phyloP scores from a whole-genome alignment of 1,140 invertebrate genomes.

The Bombus haemorrhoidalis region DNA sequence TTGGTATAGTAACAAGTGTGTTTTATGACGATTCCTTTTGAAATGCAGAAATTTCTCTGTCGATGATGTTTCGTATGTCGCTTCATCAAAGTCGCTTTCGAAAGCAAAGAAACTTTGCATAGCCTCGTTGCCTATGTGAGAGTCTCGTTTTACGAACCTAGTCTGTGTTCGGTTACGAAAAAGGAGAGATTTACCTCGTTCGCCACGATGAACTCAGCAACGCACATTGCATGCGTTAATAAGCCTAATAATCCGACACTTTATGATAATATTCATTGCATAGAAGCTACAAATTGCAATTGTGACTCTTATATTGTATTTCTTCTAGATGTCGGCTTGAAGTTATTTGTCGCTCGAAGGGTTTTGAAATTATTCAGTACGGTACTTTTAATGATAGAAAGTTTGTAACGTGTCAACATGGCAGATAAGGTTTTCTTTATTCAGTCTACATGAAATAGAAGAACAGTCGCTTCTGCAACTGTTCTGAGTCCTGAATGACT shows the following conservation, averaged over 20 bases:
- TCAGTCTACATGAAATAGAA: not conserved
- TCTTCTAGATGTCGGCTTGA: not conserved
- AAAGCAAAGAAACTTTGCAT: slow-evolving; percentile 19
- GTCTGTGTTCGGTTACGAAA: not conserved
- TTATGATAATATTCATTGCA: not conserved
- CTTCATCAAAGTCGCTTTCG: slow-evolving; percentile 20
- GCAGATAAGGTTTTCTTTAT: not conserved
- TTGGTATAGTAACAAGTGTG: not conserved
- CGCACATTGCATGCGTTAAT: not conserved
- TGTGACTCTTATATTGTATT: not conserved
- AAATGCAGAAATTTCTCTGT: not conserved
- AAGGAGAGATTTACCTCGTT: slow-evolving; percentile 18
- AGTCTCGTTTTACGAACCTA: not conserved
- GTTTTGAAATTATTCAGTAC: not conserved
- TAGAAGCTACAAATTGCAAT: not conserved
- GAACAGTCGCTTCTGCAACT: not conserved
- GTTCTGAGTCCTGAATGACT: not conserved
- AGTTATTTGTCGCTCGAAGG: not conserved
- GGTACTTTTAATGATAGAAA: not conserved
- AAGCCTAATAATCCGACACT: not conserved
- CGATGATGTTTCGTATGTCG: not conserved
- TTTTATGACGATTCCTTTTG: no score
- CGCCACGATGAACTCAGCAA: not conserved
- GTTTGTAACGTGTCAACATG: not conserved
- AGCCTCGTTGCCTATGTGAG: slow-evolving; percentile 5